Evolutionary conservation across 53 echinoderm and acorn worm species (phyloP), one percentile per base, ranked within the genome.

Genomic region (Paracentrotus lividus): DNA sequence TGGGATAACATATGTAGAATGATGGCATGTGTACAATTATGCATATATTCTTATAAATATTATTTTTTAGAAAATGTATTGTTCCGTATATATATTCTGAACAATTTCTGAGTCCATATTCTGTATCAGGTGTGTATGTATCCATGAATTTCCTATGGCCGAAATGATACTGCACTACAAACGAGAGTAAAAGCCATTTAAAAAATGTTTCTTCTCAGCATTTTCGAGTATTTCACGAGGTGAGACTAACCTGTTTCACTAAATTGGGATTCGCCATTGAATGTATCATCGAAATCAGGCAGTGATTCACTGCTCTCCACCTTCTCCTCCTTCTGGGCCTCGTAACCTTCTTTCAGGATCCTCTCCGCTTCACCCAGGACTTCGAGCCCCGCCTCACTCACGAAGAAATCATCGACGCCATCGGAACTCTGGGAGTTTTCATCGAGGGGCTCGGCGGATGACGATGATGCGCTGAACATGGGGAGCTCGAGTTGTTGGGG

Each of bases 231-330:
- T n/a, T n/a, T n/a, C n/a, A n/a, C n/a, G 47, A 56, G 24, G 44
- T 21, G 6, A 24, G 20, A 69, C 53, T 0, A 2, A 90, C 90
- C 90, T 90, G n/a, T 52, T 49, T 90, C 90, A 49, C 90, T 90
- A 13, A 49, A 59, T 15, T 42, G 7, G 1, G 89, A 89, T 59
- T 65, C 60, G 1, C 43, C 89, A 42, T 26, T 14, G n/a, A 43
- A 24, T 12, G 78, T 43, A 42, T 77, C 92, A 57, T 77, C 90
- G 52, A 90, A 90, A 53, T 90, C 90, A 7, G 90, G 90, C 69
- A 90, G n/a, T 55, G 92, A 92, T 38, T 92, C 92, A 81, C 92
- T 92, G 89, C 89, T 89, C 9, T 89, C 89, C 56, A 34, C 56
- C 9, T 29, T n/a, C 34, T 88, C 88, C 60, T 64, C 66, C 32